Evolutionary conservation across 2,797 vertebrate genomes (phyloP).

Genomic region (Dendrocincla fuliginosa): DNA sequence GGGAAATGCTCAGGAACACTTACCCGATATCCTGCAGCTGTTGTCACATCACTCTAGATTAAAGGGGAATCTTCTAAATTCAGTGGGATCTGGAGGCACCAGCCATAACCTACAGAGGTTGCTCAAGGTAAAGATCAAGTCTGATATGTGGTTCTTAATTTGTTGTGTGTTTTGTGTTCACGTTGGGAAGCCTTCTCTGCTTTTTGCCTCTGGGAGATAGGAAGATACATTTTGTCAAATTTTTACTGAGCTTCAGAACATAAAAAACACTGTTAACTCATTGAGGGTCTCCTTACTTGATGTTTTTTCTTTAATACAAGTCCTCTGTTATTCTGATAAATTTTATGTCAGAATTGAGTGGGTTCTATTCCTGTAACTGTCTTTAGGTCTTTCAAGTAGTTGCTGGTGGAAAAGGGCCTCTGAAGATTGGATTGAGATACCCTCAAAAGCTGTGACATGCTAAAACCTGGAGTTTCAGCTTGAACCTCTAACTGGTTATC

Average conservation of each 20-base stretch:
- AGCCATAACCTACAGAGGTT: slow-evolving; percentile 75
- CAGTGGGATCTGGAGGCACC: slow-evolving; percentile 69
- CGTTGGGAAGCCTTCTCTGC: background rate
- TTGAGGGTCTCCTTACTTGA: background rate
- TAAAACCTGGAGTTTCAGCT: background rate
- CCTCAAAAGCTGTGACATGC: background rate
- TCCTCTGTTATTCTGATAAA: background rate
- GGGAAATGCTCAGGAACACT: slow-evolving; percentile 85
- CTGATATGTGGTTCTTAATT: slow-evolving; percentile 50
- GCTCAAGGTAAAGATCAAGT: slow-evolving; percentile 78
- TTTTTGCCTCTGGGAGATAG: background rate
- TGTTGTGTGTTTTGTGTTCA: slow-evolving; percentile 53
- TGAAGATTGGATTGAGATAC: background rate
- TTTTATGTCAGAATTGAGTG: background rate
- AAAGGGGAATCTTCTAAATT: slow-evolving; percentile 80
- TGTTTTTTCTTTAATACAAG: background rate
- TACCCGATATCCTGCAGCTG: slow-evolving; percentile 81
- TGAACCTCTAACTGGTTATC: background rate
- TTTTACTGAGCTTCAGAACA: background rate
- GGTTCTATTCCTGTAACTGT: background rate
- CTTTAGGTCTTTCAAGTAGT: background rate
- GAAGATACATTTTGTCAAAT: background rate
- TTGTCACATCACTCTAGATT: slow-evolving; percentile 83
- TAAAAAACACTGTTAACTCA: background rate
- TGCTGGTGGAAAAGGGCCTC: background rate